These are phyloP conservation scores for Ameiurus melas DNA, from an alignment of 2,113 vertebrate species.

Conservation along the genomic window DNA sequence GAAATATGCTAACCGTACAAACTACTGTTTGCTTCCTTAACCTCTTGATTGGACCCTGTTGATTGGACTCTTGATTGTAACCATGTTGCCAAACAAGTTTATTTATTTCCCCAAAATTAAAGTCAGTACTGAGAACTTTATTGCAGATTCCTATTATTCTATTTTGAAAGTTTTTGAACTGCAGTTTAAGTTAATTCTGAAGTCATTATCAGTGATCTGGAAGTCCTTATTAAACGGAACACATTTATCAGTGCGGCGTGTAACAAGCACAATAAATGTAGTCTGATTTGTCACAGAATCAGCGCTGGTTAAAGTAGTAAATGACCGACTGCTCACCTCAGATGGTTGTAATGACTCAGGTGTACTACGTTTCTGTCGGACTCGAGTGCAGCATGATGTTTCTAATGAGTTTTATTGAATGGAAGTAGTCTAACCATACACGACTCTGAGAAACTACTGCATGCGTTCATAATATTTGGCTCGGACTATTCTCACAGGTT, in stretches of 20 bases:
- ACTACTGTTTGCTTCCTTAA: not conserved
- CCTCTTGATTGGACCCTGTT: not conserved
- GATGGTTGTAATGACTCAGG: no score
- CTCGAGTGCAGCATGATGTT: not conserved
- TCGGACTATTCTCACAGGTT: not conserved
- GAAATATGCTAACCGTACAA: not conserved
- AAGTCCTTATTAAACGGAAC: not conserved
- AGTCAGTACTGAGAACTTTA: not conserved
- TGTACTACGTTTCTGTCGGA: not conserved
- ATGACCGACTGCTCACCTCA: not conserved
- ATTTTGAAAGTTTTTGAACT: not conserved
- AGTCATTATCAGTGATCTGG: not conserved
- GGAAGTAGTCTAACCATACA: not conserved
- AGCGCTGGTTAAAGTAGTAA: not conserved
- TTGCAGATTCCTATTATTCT: not conserved
- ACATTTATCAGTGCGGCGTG: not conserved
- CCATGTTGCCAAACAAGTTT: not conserved
- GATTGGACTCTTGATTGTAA: not conserved
- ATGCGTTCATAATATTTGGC: not conserved
- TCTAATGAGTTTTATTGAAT: not conserved
- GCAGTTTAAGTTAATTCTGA: not conserved
- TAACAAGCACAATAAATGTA: not conserved
- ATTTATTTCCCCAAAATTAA: not conserved
- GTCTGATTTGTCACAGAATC: not conserved
- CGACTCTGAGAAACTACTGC: not conserved